Base-by-base conservation (phyloP, 2,888 invertebrate species). In the Sericinus montela region DNA sequence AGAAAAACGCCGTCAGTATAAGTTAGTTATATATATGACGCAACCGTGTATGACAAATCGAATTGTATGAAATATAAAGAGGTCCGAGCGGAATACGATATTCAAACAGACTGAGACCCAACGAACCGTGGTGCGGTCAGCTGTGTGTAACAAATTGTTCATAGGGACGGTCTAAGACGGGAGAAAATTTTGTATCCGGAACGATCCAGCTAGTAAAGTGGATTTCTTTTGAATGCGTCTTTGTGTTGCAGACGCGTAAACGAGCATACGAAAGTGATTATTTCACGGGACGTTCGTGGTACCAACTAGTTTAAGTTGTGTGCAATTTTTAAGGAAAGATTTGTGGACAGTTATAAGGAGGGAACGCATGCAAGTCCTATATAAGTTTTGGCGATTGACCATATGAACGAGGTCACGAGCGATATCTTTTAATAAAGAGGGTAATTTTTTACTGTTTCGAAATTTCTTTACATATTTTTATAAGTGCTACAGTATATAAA, bases 91-190 rank as follows among this genome's bases (percentile, higher is more conserved):
- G 53, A 58, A 62, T 62, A 61, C 59, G 66, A 65, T 68, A 65
- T 62, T 56, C 76, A 75, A 77, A 75, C 74, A 75, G 73, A 71
- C 65, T 69, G 58, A 52, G 59, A 54, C 45, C 56, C 68, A 78
- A 75, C 73, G 75, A 76, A 73, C 75, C 75, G 64, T 49, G 52
- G 50, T 54, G 48, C 58, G 56, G 56, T 48, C 57, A 55, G 48
- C 45, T 52, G 50, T 48, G 49, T 51, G 55, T 54, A 46, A 52
- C 45, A 39, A 49, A 49, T 49, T 44, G 49, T 19, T 49, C 38
- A 48, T 37, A 42, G 37, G 37, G 11, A 19, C n/a, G 48, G 37
- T 23, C 48, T 37, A 14, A 45, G 32, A 23, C 45, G 30, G 45
- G n/a, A 7, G 30, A 14, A 14, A 23, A 14, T 32, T 45, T 32